Base-by-base conservation (phyloP, 1,140 invertebrate species). In the Argopecten irradians region DNA sequence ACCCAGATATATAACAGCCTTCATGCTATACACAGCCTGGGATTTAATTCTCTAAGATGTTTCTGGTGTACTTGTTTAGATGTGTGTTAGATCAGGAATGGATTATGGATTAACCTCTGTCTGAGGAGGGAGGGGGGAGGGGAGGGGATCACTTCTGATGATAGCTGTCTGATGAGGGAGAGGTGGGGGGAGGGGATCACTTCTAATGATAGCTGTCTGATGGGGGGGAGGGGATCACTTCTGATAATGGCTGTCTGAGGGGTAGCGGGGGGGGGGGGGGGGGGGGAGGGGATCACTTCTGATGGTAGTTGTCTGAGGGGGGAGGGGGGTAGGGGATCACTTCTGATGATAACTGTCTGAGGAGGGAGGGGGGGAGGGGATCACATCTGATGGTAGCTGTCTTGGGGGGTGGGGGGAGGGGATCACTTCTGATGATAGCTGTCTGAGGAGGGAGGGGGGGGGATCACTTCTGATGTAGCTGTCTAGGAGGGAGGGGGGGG, bases 11-110 rank as follows among this genome's bases (percentile, higher is more conserved):
- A 71, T 22, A 55, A 55, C 43, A 55, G 22, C 16, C 22, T 22
- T 19, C 14, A 55, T 11, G 43, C 16, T 55, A 22, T 7, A 19
- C 43, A n/a, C 22, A 22, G 43, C 43, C 43, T 55, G 55, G 55
- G 55, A 71, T 71, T 71, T 71, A 71, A 71, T 71, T 28, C 55
- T 71, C 55, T 28, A 71, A 71, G 55, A 71, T 28, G 55, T 71
- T 71, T 28, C 55, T 71, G 55, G 1, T 71, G 55, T 71, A 71
- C 55, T 71, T 3, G 55, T 71, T 71, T 46, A 46, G 43, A 46
- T 46, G 5, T 71, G 55, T 71, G 28, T 71, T 71, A 71, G 55
- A 71, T 71, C 55, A 71, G n/a, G n/a, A 71, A 71, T 2, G 55
- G 55, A 71, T 71, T 71, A 71, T 8, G 36, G 13, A 1, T 22